phyloP scores from a whole-genome alignment of 2,113 vertebrate species.

The Marmota flaviventris region DNA sequence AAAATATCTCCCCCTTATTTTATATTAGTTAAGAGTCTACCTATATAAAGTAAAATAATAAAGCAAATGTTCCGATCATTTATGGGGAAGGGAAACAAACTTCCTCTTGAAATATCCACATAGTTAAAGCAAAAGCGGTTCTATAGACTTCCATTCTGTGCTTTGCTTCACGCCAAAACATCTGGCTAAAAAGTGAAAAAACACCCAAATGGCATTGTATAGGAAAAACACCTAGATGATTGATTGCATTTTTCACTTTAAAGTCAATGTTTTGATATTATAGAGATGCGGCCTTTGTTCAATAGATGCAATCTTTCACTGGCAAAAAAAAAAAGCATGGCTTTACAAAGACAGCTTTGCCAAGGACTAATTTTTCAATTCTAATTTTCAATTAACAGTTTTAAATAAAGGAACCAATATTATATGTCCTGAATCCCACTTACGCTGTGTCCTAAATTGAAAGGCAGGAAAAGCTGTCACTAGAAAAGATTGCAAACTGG shows the following conservation, averaged over 20 bases:
- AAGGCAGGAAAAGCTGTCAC: conserved; percentile 4
- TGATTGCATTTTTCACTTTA: conserved; percentile 61
- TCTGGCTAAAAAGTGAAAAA: conserved; percentile 75
- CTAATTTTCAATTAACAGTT: conserved; percentile 48
- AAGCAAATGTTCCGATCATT: not conserved
- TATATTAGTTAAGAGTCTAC: conserved; percentile 22
- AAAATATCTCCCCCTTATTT: conserved; percentile 21
- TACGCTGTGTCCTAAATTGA: not conserved
- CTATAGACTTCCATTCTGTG: not conserved
- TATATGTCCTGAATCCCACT: not conserved
- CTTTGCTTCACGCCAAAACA: conserved; percentile 69
- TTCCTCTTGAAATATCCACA: not conserved
- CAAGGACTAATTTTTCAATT: conserved; percentile 33
- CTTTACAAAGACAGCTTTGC: conserved; percentile 47
- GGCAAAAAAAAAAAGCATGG: conserved; percentile 8
- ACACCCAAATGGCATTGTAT: conserved; percentile 65
- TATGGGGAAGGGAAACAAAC: no score
- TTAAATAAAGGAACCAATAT: conserved; percentile 30
- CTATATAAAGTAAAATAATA: not conserved
- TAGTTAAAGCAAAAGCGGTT: not conserved
- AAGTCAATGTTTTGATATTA: conserved; percentile 73
- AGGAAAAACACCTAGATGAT: conserved; percentile 63
- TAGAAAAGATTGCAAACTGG: not conserved
- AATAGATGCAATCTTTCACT: conserved; percentile 39
- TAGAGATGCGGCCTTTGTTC: conserved; percentile 39